Conservation (phyloP, 2,113 vertebrate species). For the Pithys albifrons region DNA sequence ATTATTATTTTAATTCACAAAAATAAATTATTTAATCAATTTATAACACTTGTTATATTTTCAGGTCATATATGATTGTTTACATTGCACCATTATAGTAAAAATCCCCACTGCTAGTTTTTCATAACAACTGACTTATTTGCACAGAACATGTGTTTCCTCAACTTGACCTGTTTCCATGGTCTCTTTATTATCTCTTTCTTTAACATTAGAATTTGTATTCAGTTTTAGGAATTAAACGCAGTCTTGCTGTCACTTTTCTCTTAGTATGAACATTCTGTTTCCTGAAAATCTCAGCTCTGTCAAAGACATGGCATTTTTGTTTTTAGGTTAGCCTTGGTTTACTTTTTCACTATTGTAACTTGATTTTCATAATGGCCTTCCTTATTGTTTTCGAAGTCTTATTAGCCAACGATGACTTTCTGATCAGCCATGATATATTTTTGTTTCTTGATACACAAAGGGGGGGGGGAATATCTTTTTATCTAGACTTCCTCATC, state of each 20-base stretch:
- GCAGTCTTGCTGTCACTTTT: not conserved
- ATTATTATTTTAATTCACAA: not conserved
- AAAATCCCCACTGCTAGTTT: not conserved
- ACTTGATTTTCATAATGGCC: not conserved
- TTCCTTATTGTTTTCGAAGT: not conserved
- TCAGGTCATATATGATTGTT: not conserved
- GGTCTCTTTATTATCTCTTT: not conserved
- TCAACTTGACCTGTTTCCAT: not conserved
- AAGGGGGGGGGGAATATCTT: accelerated
- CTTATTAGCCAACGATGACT: not conserved
- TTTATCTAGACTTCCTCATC: not conserved
- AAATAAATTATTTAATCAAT: not conserved
- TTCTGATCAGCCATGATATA: not conserved
- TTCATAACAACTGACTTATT: not conserved
- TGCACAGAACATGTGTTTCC: not conserved
- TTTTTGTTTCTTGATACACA: not conserved
- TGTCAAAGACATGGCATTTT: not conserved
- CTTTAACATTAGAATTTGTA: not conserved
- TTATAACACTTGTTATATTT: not conserved
- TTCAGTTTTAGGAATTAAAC: not conserved
- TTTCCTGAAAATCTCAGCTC: not conserved
- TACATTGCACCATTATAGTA: not conserved
- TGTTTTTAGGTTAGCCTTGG: not conserved
- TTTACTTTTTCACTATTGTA: not conserved
- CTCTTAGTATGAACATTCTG: not conserved